Percentiles rank a stretch among this genome's conserved stretches.
Evolutionary conservation across 1,140 invertebrate species (phyloP).

Genomic region (Pinna nobilis): DNA sequence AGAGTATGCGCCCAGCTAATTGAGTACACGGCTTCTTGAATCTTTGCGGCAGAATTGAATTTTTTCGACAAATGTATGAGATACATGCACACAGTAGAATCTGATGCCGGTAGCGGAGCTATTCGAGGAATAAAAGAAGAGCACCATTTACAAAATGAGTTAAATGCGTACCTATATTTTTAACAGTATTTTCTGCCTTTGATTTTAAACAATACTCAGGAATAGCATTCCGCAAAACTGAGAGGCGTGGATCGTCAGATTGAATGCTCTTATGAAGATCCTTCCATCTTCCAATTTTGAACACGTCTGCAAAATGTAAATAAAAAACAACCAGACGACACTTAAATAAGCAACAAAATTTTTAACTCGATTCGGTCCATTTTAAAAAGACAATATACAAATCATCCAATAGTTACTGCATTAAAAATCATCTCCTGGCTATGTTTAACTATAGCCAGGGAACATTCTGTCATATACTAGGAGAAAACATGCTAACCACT

Average conservation of each 20-base stretch:
- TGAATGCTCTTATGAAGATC: not conserved
- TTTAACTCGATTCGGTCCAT: not conserved
- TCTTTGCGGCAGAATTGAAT: slow-evolving; percentile 9
- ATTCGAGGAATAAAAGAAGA: not conserved
- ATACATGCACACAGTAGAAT: not conserved
- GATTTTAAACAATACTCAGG: not conserved
- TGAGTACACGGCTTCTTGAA: slow-evolving; percentile 6
- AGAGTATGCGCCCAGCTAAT: slow-evolving; percentile 6
- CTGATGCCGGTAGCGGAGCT: slow-evolving; percentile 4
- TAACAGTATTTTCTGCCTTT: slow-evolving; percentile 6
- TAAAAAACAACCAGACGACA: not conserved
- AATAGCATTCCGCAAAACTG: not conserved
- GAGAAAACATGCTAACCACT: no score
- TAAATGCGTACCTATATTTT: slow-evolving; percentile 20
- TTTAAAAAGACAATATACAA: not conserved
- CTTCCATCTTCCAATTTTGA: slow-evolving; percentile 15
- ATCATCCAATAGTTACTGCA: not conserved
- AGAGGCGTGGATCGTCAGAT: slow-evolving; percentile 4
- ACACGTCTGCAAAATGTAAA: slow-evolving; percentile 27
- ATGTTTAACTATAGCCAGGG: not conserved
- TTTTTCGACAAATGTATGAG: not conserved
- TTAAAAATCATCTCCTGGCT: not conserved
- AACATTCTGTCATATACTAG: not conserved
- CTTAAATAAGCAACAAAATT: not conserved
- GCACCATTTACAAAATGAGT: slow-evolving; percentile 2